Percentiles rank a stretch among this genome's conserved stretches.
These are phyloP conservation scores for Glaucomys volans DNA, from an alignment of 2,113 vertebrate genomes.

Conservation along the genomic window DNA sequence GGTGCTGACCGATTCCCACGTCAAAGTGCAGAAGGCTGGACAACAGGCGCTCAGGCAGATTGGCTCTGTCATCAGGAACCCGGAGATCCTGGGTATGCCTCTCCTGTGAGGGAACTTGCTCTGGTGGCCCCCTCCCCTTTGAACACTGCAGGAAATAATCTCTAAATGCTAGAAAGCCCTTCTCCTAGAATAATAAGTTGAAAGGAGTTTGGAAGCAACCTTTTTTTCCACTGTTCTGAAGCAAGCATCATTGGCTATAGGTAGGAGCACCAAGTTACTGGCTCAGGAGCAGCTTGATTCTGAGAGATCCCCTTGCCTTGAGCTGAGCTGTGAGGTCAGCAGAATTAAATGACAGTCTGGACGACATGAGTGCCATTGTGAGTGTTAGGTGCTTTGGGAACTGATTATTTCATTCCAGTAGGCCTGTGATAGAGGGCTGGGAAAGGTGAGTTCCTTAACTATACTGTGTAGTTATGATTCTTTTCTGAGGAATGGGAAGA, in stretches of 20 bases:
- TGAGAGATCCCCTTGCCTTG: background rate
- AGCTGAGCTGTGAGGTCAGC: background rate
- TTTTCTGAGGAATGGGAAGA: background rate
- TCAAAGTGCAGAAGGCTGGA: conserved; percentile 99
- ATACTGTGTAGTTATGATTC: background rate
- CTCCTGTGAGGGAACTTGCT: background rate
- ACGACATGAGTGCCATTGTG: background rate
- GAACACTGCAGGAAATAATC: background rate
- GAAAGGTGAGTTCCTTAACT: background rate
- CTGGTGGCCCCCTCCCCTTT: background rate
- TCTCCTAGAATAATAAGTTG: background rate
- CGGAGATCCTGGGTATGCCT: conserved; percentile 94
- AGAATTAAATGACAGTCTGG: background rate
- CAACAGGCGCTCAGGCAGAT: conserved; percentile 98
- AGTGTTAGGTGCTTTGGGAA: background rate
- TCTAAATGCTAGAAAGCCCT: background rate
- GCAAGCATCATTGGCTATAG: background rate
- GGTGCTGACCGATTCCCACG: conserved; percentile 98
- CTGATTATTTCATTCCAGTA: background rate
- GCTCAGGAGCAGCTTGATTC: background rate
- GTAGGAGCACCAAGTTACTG: background rate
- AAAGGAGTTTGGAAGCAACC: conserved; percentile 9
- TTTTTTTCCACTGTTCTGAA: background rate
- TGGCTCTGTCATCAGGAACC: conserved; percentile 98
- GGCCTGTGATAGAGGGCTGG: background rate